Conservation (phyloP, 2,888 invertebrate genomes). For the Volucella inanis region DNA sequence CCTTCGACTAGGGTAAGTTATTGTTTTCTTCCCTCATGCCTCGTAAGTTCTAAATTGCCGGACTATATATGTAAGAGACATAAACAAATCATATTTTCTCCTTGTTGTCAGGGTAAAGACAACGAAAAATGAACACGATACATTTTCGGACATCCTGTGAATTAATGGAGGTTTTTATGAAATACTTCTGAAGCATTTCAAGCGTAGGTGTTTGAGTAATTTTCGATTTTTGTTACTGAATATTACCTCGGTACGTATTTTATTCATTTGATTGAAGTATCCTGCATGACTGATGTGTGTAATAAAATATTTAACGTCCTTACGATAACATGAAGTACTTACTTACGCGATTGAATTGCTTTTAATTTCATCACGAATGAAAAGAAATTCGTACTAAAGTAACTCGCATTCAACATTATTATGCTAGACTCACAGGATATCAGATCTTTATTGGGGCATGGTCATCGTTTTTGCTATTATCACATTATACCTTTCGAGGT, state of each 20-base stretch:
- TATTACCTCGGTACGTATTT: constrained; percentile 2
- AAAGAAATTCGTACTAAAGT: constrained; percentile 33
- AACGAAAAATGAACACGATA: constrained; percentile 59
- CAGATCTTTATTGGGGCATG: constrained; percentile 1
- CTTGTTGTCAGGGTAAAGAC: constrained; percentile 15
- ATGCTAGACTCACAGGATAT: constrained; percentile 1
- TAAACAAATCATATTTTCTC: constrained; percentile 39
- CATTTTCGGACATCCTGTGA: constrained; percentile 54
- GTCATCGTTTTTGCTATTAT: constrained; percentile 9
- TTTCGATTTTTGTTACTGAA: not conserved
- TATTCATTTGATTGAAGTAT: constrained; percentile 22
- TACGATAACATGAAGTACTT: not conserved
- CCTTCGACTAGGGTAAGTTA: constrained; percentile 35
- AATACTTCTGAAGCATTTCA: not conserved
- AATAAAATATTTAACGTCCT: constrained; percentile 30
- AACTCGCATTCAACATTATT: constrained; percentile 9
- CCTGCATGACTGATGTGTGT: constrained; percentile 14
- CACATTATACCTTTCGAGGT: constrained; percentile 11
- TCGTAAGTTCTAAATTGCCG: constrained; percentile 14
- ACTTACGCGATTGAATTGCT: constrained; percentile 47
- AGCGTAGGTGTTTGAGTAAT: constrained; percentile 18
- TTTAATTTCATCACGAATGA: constrained; percentile 33
- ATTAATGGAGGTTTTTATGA: constrained; percentile 39
- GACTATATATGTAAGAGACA: constrained; percentile 2
- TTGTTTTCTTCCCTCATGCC: constrained; percentile 8